A percentile compares a stretch with the other conserved stretches of the same genome.
Evolutionary conservation across 53 echinoderm and acorn worm species (phyloP).

Genomic region (Antedon mediterranea): DNA sequence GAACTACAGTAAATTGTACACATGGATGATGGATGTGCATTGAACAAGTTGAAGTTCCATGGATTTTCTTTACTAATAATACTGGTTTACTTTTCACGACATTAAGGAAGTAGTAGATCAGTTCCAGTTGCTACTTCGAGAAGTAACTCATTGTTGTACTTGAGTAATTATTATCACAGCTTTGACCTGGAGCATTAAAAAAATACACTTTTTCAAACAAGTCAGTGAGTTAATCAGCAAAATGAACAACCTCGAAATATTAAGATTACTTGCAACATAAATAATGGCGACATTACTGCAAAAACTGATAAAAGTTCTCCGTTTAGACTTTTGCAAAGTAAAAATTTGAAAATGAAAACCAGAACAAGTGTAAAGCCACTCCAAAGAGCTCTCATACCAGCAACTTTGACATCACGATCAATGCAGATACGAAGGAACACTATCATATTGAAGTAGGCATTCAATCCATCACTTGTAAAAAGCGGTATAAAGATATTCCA

Average conservation of each 20-base stretch:
- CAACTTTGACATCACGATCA: constrained; percentile 49
- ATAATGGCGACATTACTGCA: constrained; percentile 65
- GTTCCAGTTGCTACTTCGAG: too few species aligned
- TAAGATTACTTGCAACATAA: constrained; percentile 53
- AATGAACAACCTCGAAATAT: constrained; percentile 48
- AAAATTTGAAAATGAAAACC: constrained; percentile 57
- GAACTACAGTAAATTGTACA: too few species aligned
- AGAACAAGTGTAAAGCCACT: constrained; percentile 62
- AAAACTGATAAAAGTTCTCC: constrained; percentile 34
- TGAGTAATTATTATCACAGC: too few species aligned
- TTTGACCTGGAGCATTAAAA: too few species aligned
- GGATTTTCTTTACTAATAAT: too few species aligned
- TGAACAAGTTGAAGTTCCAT: too few species aligned
- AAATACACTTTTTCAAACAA: too few species aligned
- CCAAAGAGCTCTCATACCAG: constrained; percentile 65
- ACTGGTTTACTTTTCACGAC: too few species aligned
- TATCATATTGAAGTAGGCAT: constrained; percentile 75
- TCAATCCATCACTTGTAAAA: constrained; percentile 69
- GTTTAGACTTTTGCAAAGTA: constrained; percentile 69
- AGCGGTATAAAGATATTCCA: constrained; percentile 83
- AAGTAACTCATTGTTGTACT: too few species aligned
- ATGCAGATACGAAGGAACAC: constrained; percentile 73
- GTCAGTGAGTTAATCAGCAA: too few species aligned
- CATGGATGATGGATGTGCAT: too few species aligned
- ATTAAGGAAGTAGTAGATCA: too few species aligned